A percentile compares a stretch with the other conserved stretches of the same genome.
phyloP scores from a whole-genome alignment of 2,113 vertebrate genomes.

The Saimiri boliviensis region DNA sequence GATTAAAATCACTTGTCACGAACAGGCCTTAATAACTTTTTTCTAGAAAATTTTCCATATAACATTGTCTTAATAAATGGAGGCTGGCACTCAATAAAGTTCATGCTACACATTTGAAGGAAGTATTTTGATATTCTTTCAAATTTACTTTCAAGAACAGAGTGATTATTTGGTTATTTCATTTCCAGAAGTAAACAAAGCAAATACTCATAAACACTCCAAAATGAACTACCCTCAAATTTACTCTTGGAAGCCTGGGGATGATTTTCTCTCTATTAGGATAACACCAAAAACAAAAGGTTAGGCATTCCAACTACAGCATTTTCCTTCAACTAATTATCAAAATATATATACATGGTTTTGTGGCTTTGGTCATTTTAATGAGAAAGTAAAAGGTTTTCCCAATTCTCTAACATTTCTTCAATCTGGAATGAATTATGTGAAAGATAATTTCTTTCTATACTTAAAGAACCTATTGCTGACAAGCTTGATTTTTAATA shows the following conservation, averaged over 20 bases:
- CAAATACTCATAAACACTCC: background rate
- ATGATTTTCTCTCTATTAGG: background rate
- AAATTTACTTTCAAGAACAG: background rate
- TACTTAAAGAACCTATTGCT: background rate
- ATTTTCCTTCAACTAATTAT: conserved; percentile 23
- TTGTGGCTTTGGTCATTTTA: background rate
- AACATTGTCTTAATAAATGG: background rate
- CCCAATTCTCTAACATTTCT: background rate
- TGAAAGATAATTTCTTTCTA: background rate
- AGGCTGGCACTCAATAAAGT: background rate
- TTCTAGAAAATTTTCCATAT: background rate
- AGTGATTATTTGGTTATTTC: background rate
- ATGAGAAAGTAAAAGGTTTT: background rate
- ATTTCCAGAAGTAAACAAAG: conserved; percentile 24
- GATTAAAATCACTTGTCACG: background rate
- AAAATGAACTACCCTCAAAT: background rate
- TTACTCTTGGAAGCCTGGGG: background rate
- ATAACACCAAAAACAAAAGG: background rate
- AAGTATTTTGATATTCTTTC: background rate
- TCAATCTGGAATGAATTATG: conserved; percentile 4
- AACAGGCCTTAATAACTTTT: background rate
- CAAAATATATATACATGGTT: background rate
- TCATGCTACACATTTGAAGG: background rate
- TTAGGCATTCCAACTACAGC: background rate
- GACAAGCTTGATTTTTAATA: background rate